phyloP scores from a whole-genome alignment of 2,113 vertebrate species.

The Actenoides hombroni region DNA sequence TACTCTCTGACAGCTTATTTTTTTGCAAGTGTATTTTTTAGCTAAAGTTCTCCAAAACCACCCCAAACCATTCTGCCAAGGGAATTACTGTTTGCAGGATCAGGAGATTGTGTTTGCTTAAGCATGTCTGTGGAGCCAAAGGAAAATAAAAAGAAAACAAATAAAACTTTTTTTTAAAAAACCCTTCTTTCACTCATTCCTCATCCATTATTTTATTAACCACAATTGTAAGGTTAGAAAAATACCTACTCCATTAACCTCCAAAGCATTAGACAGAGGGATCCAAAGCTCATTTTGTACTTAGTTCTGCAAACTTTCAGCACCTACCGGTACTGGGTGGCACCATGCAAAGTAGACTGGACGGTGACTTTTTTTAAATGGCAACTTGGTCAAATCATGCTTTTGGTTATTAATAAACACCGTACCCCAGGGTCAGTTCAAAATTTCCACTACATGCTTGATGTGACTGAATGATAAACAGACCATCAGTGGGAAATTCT shows the following conservation, averaged over 20 bases:
- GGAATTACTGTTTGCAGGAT: constrained; percentile 7
- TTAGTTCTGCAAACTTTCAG: neutral
- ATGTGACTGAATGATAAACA: constrained; percentile 13
- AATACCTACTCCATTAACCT: neutral
- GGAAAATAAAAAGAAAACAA: neutral
- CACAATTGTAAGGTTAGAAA: constrained; percentile 27
- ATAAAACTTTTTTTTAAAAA: neutral
- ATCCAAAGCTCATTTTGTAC: neutral
- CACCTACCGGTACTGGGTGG: neutral
- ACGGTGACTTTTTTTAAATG: neutral
- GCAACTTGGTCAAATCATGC: neutral
- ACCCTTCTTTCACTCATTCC: neutral
- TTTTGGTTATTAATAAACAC: neutral
- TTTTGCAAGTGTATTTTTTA: constrained; percentile 18
- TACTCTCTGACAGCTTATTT: constrained; percentile 11
- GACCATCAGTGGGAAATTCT: neutral
- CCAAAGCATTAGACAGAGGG: neutral
- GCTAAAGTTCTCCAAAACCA: neutral
- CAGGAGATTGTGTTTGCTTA: constrained; percentile 19
- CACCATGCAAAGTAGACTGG: neutral
- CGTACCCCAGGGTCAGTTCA: neutral
- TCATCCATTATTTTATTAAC: constrained; percentile 48
- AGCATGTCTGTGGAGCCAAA: neutral
- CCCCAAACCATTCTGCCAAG: constrained; percentile 1
- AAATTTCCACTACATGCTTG: constrained; percentile 17